Percentiles rank a stretch among this genome's conserved stretches.
phyloP scores from a whole-genome alignment of 2,797 vertebrate species.

The Oreortyx pictus region DNA sequence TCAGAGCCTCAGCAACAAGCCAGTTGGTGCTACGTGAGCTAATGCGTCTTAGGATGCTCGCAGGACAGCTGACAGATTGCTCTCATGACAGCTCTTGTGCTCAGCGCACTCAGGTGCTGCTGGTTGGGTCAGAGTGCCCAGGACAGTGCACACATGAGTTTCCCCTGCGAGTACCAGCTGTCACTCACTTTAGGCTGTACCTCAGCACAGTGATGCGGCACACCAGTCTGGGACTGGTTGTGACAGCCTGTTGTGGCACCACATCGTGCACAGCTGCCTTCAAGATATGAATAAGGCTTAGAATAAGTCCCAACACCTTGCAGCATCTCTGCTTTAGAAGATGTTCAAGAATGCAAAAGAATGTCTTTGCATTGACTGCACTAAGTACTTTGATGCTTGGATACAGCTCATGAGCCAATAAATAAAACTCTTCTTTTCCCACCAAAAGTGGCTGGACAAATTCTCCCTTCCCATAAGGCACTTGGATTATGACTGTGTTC shows the following conservation, averaged over 20 bases:
- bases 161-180: neutral
- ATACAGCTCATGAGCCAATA: neutral
- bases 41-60: neutral
- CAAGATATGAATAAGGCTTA: neutral
- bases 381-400: neutral
- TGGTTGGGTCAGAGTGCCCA: neutral
- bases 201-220: neutral
- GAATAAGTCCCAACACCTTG: neutral
- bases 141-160: accelerated
- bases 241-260: neutral
- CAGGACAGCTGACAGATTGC: neutral
- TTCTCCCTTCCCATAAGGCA: neutral
- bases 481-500: neutral
- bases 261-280: neutral
- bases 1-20: neutral
- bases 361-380: neutral
- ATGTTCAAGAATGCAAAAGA: neutral
- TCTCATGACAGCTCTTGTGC: accelerated
- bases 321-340: neutral
- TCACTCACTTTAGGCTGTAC: neutral
- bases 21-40: neutral
- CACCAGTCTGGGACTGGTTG: neutral
- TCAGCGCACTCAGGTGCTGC: neutral
- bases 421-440: neutral
- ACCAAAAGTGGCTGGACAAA: neutral